Base-by-base conservation (phyloP, 2,797 vertebrate species). In the Ptychadena robeensis region DNA sequence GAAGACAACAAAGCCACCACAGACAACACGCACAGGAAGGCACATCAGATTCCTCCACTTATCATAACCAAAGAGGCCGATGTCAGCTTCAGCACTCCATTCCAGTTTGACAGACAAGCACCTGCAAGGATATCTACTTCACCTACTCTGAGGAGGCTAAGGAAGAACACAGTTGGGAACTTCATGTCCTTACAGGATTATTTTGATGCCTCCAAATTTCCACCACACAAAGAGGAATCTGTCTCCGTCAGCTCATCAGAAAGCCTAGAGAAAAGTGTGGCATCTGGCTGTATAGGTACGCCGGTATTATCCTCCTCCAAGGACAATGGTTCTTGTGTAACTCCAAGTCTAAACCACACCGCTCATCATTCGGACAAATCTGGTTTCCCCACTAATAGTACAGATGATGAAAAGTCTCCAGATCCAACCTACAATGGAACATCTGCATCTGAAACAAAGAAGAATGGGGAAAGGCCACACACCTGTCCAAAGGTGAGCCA, bases 71-170 rank as follows among this genome's bases (percentile, higher is more conserved):
- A 81, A 37, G 92, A 95, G 27, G 3, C 7, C 0, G 69, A 79
- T 0, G 85, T 86, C 77, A 88, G 86, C 79, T 87, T 82, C 0
- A 88, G 82, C 0, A 87, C 85, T 0, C 86, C 92, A 0, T 94
- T 94, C 84, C 95, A 95, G 80, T 98, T 98, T 78, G 88, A 96
- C 76, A 92, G 93, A 1, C 94, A 96, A 31, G 96, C 95, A 7
- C 93, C 90, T 0, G 94, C 89, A 14, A 93, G 95, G 72, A 96
- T 98, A 89, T 96, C 96, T 68, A 97, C 94, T 0, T 98, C 96
- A 65, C 96, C 96, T n/a, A 97, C 95, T 3, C 71, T 96, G 83
- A 94, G 96, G 85, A 93, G 94, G 61, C 91, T 96, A 82, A 94
- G 95, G 87, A 95, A 66, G 61, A 85, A 90, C 82, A 92, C 90